Evolutionary conservation across 1,140 invertebrate genomes (phyloP).

Genomic region (Onthophagus taurus): DNA sequence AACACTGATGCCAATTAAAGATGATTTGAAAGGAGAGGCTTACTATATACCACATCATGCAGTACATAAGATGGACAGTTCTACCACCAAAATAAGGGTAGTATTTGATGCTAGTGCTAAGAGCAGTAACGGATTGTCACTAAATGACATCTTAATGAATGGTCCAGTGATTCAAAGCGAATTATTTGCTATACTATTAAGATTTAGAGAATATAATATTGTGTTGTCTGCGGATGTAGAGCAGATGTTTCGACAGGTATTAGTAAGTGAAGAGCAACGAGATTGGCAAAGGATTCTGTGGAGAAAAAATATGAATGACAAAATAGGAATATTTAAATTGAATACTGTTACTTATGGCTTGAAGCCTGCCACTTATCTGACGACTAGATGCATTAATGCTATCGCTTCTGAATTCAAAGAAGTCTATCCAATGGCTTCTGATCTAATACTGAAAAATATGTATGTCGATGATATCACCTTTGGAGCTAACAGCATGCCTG

Average conservation of each 20-base stretch:
- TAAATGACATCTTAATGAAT: constrained; percentile 33
- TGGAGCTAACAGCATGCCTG: constrained; percentile 19
- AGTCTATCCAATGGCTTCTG: constrained; percentile 22
- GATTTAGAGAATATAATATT: constrained; percentile 24
- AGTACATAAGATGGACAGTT: constrained; percentile 21
- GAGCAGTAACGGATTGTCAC: constrained; percentile 23
- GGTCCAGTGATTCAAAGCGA: constrained; percentile 37
- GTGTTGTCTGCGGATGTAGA: not conserved
- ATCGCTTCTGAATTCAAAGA: constrained; percentile 24
- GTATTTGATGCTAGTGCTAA: constrained; percentile 25
- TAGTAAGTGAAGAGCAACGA: constrained; percentile 23
- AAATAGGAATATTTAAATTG: constrained; percentile 27
- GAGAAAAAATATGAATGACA: constrained; percentile 14
- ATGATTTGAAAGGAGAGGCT: not conserved
- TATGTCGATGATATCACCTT: constrained; percentile 42
- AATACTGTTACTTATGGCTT: constrained; percentile 28
- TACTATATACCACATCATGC: constrained; percentile 33
- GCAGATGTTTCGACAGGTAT: constrained; percentile 33
- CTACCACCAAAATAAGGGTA: constrained; percentile 22
- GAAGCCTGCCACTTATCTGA: constrained; percentile 31
- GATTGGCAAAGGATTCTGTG: constrained; percentile 28
- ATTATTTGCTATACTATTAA: constrained; percentile 29
- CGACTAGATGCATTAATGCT: constrained; percentile 28
- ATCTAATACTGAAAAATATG: constrained; percentile 32
- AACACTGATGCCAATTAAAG: constrained; percentile 7